Base-by-base conservation (phyloP, 2,888 invertebrate species). In the Eudiplozoon nipponicum region DNA sequence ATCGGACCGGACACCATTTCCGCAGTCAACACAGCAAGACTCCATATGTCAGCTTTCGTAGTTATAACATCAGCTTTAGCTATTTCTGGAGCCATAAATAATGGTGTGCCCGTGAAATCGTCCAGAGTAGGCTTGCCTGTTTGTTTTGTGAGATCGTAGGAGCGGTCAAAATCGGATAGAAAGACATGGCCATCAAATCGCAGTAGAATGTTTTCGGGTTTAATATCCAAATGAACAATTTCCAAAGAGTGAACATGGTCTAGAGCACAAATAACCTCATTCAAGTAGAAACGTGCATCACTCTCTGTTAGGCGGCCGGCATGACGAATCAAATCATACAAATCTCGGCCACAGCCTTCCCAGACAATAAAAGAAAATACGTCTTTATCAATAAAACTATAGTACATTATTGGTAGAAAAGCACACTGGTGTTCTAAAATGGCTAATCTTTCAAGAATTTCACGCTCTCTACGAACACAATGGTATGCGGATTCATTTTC, bases 21-120 rank as follows among this genome's bases (percentile, higher is more conserved):
- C 13, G 31, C 31, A 7, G 17, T n/a, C 5, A 31, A 17, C 5
- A 31, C 31, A 7, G 13, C 31, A 15, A 31, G 17, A 31, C 31
- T 31, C 31, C 31, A 31, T 13, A 31, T 31, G 13, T 31, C 31
- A 13, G 31, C 31, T 15, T 31, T 31, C 17, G 9, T 4, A 7
- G 31, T 31, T 4, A 31, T 31, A 31, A 31, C 17, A 7, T 31
- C 13, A 31, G 13, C 31, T 4, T 13, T 4, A 15, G 31, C 31
- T 7, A 31, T 31, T 17, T 31, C 31, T 31, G 31, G 31, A 15
- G 31, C 31, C 31, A 31, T 31, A 15, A 31, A 31, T 31, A 31
- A 17, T 4, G 31, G 31, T 4, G 31, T 31, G 5, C 31, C 31
- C 5, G 31, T 31, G 17, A 31, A 31, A 15, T 31, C 31, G 13